Evolutionary conservation across 2,888 invertebrate species (phyloP), one percentile per base, ranked within the genome.

Genomic region (Mythimna ferrago): DNA sequence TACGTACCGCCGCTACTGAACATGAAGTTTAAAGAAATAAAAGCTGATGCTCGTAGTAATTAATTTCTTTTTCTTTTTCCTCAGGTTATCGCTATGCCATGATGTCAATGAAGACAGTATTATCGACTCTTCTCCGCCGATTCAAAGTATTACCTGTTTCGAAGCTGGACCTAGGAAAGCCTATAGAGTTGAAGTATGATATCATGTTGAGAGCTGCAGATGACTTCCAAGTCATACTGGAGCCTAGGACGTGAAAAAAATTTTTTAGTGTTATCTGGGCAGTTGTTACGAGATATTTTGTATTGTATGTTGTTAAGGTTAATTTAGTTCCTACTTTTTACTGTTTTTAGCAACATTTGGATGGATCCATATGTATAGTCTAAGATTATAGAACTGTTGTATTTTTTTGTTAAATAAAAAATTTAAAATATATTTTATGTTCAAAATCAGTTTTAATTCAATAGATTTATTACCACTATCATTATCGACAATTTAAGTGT

Each of bases 171-270:
- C 64, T 86, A 26, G 81, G 77, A 9, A 67, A 81, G 7, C 90
- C 90, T 0, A 70, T 93, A 4, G 78, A 90, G 0, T 71, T 92
- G 19, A 89, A 90, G 69, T 91, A 85, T 62, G 89, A 90, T 11
- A 75, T 93, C 1, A 92, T 92, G 92, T 81, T 93, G 86, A 91
- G 91, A 73, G 87, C 93, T 56, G 86, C 88, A 0, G 86, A 92
- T n/a, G 87, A 90, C 26, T 93, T 89, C 57, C 79, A 87, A 72
- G 73, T 91, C 9, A 84, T 85, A 64, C 66, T 93, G 65, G 87
- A 90, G 71, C 66, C 81, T 51, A 89, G 92, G 65, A 32, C 10
- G 32, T 65, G 16, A 73, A n/a, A n/a, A 26, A 26, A 14, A 14
- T 2, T 32, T 44, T 56, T 51, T 35, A n/a, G 14, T 56, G 21